Percentiles rank a stretch among this genome's conserved stretches.
phyloP scores from a whole-genome alignment of 2,888 invertebrate species.

The Scrobipalpa costella region DNA sequence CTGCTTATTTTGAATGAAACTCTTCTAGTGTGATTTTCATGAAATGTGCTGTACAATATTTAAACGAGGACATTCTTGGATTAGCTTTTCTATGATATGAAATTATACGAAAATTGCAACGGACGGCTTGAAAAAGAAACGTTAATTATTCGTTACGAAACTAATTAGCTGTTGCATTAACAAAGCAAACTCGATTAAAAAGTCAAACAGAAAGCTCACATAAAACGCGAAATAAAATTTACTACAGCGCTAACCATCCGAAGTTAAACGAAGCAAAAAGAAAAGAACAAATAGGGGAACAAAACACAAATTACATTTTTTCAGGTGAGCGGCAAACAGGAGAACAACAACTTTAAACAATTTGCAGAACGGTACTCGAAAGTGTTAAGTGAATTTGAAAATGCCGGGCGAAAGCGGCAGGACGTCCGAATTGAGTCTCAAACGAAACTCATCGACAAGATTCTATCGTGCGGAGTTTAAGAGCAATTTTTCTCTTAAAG shows the following conservation, averaged over 20 bases:
- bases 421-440: constrained; percentile 64
- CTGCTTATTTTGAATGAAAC: constrained; percentile 51
- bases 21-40: constrained; percentile 48
- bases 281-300: constrained; percentile 46
- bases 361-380: constrained; percentile 60
- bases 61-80: neutral
- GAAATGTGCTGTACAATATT: neutral
- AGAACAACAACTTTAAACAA: constrained; percentile 59
- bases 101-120: neutral
- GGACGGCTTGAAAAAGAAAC: neutral
- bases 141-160: constrained; percentile 31
- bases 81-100: neutral
- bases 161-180: constrained; percentile 41
- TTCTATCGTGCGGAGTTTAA: constrained; percentile 74
- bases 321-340: constrained; percentile 59
- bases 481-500: constrained; percentile 80
- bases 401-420: constrained; percentile 48
- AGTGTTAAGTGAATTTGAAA: constrained; percentile 69
- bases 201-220: constrained; percentile 44
- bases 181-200: constrained; percentile 38
- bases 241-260: constrained; percentile 45
- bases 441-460: constrained; percentile 76
- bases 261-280: constrained; percentile 53
- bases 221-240: constrained; percentile 44
- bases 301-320: constrained; percentile 62